phyloP scores from a whole-genome alignment of 2,888 invertebrate species.

The Tetrapedia diversipes region DNA sequence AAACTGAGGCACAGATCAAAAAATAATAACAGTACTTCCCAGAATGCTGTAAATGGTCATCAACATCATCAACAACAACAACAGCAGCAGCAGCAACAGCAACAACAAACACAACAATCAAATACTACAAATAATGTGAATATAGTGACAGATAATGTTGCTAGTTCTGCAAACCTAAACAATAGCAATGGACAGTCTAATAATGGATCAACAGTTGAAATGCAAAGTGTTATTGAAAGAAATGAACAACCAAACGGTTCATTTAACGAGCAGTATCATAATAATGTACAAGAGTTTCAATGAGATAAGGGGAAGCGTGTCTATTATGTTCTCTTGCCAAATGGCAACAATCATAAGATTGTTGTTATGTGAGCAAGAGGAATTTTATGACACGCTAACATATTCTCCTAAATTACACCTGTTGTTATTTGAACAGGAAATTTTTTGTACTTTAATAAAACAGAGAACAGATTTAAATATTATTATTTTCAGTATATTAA shows the following conservation, averaged over 20 bases:
- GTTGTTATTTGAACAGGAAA: conserved; percentile 37
- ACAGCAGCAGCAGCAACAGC: conserved; percentile 64
- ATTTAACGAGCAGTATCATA: conserved; percentile 78
- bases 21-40: conserved; percentile 76
- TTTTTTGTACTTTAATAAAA: conserved; percentile 69
- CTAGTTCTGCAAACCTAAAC: conserved; percentile 65
- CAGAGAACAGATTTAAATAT: conserved; percentile 40
- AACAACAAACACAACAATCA: conserved; percentile 71
- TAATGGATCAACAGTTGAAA: conserved; percentile 77
- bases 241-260: conserved; percentile 73
- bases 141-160: conserved; percentile 57
- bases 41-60: conserved; percentile 65
- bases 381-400: conserved; percentile 64
- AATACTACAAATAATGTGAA: conserved; percentile 61
- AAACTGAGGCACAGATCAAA: conserved; percentile 85
- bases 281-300: conserved; percentile 78
- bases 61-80: conserved; percentile 69
- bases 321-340: conserved; percentile 82
- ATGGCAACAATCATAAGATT: conserved; percentile 82
- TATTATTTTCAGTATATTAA: conserved; percentile 55
- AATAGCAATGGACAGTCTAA: conserved; percentile 72
- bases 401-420: conserved; percentile 57
- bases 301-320: conserved; percentile 83
- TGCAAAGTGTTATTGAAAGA: conserved; percentile 79
- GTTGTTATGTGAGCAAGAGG: conserved; percentile 78